These are phyloP conservation scores for Stenoptilia bipunctidactyla DNA, from an alignment of 2,888 invertebrate genomes.

Conservation along the genomic window DNA sequence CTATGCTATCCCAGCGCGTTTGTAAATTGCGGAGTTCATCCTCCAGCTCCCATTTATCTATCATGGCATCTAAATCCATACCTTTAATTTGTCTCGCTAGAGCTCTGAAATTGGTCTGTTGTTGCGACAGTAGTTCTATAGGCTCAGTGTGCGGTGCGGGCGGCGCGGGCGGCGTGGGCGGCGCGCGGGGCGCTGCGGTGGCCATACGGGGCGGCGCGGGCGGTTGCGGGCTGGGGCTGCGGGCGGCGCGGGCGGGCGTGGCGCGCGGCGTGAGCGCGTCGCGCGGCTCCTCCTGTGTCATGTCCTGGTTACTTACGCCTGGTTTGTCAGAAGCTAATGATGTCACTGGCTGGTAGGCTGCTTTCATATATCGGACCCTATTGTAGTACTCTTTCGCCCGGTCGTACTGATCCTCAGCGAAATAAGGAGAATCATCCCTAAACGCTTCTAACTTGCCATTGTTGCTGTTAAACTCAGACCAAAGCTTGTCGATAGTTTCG, in stretches of 20 bases:
- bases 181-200: background rate
- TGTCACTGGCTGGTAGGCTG: background rate
- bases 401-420: background rate
- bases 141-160: background rate
- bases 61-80: constrained; percentile 5
- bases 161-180: background rate
- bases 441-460: background rate
- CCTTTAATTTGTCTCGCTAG: constrained; percentile 4
- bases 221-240: background rate
- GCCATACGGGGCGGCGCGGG: background rate
- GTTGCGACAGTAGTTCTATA: constrained; percentile 1
- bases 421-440: background rate
- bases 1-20: constrained; percentile 4
- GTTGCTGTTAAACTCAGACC: constrained; percentile 6
- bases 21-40: constrained; percentile 7
- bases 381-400: background rate
- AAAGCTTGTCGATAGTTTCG: constrained; percentile 1
- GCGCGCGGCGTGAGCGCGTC: background rate
- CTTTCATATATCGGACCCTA: background rate
- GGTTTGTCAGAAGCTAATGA: too few species aligned
- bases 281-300: background rate
- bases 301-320: background rate
- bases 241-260: background rate
- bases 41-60: constrained; percentile 13
- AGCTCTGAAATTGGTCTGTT: constrained; percentile 10